These are phyloP conservation scores for Leptura quadrifasciata DNA, from an alignment of 2,888 invertebrate genomes.

Conservation along the genomic window DNA sequence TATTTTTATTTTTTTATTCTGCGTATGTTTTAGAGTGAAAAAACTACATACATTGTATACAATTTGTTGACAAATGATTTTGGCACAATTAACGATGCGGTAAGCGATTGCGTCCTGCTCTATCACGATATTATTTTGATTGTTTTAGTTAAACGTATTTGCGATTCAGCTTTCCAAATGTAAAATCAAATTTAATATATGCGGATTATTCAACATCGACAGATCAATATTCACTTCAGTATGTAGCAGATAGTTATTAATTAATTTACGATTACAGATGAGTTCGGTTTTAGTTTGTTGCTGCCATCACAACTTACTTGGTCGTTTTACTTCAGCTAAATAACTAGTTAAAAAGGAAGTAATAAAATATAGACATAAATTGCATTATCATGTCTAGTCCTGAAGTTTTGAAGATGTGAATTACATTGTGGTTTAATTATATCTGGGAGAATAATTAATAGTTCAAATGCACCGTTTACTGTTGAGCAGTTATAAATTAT, in stretches of 20 bases:
- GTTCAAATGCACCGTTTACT: not conserved
- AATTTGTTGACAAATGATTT: not conserved
- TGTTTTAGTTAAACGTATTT: not conserved
- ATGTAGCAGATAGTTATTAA: not conserved
- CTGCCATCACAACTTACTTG: slow-evolving; percentile 18
- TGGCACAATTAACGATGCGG: not conserved
- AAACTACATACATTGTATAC: not conserved
- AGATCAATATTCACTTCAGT: slow-evolving; percentile 17
- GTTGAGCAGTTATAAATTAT: not conserved
- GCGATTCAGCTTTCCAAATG: slow-evolving; percentile 7
- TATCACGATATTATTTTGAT: not conserved
- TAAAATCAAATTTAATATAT: slow-evolving; percentile 21
- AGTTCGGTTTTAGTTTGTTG: slow-evolving; percentile 6
- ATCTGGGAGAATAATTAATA: not conserved
- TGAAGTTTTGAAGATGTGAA: too few species aligned
- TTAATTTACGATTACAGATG: not conserved
- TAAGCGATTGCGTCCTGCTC: not conserved
- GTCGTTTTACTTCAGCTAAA: slow-evolving; percentile 13
- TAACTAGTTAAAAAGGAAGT: not conserved
- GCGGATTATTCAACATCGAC: slow-evolving; percentile 10
- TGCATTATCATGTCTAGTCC: too few species aligned
- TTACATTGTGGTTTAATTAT: too few species aligned
- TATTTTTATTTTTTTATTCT: not conserved
- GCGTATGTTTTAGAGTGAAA: slow-evolving; percentile 12
- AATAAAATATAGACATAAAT: too few species aligned